These are phyloP conservation scores for Ommatoiulus sabulosus DNA, from an alignment of 2,888 invertebrate genomes.

Conservation along the genomic window DNA sequence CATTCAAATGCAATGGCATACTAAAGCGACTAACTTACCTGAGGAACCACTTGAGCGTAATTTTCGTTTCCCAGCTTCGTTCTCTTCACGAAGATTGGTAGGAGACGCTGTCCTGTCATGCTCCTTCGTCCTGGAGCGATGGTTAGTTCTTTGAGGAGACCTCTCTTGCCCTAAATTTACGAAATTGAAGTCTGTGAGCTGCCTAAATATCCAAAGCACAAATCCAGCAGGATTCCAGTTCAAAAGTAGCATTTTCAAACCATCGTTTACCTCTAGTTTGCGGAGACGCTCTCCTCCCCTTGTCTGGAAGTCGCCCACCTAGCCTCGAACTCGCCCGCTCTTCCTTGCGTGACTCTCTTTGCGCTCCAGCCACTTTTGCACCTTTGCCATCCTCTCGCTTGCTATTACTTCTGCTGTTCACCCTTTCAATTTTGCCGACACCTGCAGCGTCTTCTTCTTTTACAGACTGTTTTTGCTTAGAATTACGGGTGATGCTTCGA, in stretches of 20 bases:
- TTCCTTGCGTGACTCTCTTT: not conserved
- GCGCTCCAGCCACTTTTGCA: not conserved
- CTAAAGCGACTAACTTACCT: slow-evolving; percentile 59
- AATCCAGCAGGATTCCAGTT: too few species aligned
- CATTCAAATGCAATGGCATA: too few species aligned
- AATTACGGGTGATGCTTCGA: slow-evolving; percentile 52
- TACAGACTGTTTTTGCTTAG: slow-evolving; percentile 29
- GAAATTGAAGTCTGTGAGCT: not conserved
- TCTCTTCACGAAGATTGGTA: slow-evolving; percentile 60
- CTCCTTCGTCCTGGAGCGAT: slow-evolving; percentile 41
- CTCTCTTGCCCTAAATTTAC: slow-evolving; percentile 12
- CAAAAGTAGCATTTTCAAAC: not conserved
- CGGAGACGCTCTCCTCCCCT: not conserved
- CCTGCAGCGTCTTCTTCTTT: slow-evolving; percentile 51
- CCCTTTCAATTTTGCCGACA: not conserved
- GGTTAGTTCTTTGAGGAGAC: slow-evolving; percentile 40
- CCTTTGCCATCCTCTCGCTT: slow-evolving; percentile 13
- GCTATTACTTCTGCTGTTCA: slow-evolving; percentile 50
- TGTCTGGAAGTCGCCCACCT: not conserved
- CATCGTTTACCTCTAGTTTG: slow-evolving; percentile 11
- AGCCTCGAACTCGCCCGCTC: slow-evolving; percentile 29
- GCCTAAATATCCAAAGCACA: too few species aligned
- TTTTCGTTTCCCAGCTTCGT: slow-evolving; percentile 63
- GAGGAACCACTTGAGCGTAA: slow-evolving; percentile 63
- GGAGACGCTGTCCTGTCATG: slow-evolving; percentile 22